Evolutionary conservation across 2,888 invertebrate species (phyloP), one percentile per base, ranked within the genome.

Genomic region (Catocala nupta): DNA sequence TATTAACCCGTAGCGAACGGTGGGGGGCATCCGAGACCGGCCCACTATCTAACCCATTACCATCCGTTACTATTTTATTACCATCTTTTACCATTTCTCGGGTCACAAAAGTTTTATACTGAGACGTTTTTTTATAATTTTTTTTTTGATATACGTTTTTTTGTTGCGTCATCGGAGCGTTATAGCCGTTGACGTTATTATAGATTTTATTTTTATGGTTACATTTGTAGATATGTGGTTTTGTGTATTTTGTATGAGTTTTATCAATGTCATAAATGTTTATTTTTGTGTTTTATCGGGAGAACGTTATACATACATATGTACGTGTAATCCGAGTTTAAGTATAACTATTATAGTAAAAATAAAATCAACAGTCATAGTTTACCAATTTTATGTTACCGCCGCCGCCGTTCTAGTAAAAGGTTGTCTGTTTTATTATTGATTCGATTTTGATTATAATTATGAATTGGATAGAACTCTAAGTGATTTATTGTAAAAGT

Each of bases 41-140:
- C 71, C 77, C 71, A 73, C 81, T 71, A 78, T 73, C 77, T 62
- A 59, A 55, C 72, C 82, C 75, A 86, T 86, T 84, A 86, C 78
- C 85, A 80, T 86, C 81, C 78, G 79, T 86, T 84, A 84, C 78
- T 71, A 81, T 86, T 86, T 86, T 86, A 86, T 86, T 80, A 78
- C 78, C 77, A 75, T 81, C 72, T 78, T 74, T 75, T 75, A 78
- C 71, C 72, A 79, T 82, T 83, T 79, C 81, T 78, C 79, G 76
- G 73, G 75, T 78, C 81, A 81, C 77, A 73, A 75, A 80, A 71
- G 66, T 70, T 73, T 61, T 70, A 65, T 68, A 71, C 65, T 33
- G 33, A 64, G 9, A 51, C 60, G n/a, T 55, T 53, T 60, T 47
- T 51, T 67, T 68, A 54, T 65, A 60, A 61, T 70, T 71, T 81